These are phyloP conservation scores for Phragmatobia fuliginosa DNA, from an alignment of 2,888 invertebrate genomes.

Conservation along the genomic window DNA sequence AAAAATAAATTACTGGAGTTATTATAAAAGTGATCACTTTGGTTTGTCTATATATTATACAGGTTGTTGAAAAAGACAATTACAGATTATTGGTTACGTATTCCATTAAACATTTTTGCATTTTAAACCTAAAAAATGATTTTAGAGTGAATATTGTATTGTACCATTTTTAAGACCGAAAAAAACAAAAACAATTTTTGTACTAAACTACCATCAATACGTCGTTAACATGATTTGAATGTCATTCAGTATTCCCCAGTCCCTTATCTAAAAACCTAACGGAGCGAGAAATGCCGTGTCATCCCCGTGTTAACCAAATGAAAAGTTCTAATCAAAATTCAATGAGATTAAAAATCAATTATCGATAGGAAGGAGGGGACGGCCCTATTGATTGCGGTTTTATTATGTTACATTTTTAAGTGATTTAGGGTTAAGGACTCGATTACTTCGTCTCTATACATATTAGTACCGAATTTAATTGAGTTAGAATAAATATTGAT, in stretches of 20 bases:
- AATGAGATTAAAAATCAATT: conserved; percentile 64
- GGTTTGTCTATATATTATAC: no score
- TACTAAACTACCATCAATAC: conserved; percentile 6
- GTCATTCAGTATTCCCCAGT: conserved; percentile 19
- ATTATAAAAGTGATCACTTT: no score
- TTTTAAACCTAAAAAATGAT: background rate
- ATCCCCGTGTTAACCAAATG: conserved; percentile 31
- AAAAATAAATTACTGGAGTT: no score
- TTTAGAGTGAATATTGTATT: background rate
- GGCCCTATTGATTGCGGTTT: conserved; percentile 33
- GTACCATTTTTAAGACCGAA: background rate
- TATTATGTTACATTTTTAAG: conserved; percentile 17
- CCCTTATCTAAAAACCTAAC: conserved; percentile 24
- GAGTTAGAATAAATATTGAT: no score
- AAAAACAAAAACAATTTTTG: background rate
- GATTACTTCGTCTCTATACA: background rate
- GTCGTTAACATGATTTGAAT: conserved; percentile 25
- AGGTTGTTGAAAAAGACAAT: no score
- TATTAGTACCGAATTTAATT: background rate
- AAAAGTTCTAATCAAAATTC: conserved; percentile 50
- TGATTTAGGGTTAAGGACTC: conserved; percentile 14
- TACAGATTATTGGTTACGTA: no score
- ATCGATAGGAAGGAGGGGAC: conserved; percentile 37
- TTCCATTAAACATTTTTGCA: no score
- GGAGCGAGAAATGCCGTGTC: conserved; percentile 24